Conservation (phyloP, 2,797 vertebrate species). For the Benthosema pterotum region DNA sequence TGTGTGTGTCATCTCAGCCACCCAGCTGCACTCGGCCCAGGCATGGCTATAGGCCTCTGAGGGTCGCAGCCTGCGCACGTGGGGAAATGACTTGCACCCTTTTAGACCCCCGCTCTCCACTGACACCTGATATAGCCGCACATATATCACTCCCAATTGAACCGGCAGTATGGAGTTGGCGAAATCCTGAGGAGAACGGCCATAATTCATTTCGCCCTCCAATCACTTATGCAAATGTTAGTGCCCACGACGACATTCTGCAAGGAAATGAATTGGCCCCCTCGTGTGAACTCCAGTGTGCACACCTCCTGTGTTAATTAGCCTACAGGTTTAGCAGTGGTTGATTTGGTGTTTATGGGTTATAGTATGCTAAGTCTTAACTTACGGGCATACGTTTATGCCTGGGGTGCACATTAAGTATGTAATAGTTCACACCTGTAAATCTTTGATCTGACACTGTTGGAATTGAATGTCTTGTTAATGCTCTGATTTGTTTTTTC, state of each 20-base stretch:
- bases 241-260: conserved; percentile 71
- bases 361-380: conserved; percentile 56
- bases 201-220: conserved; percentile 74
- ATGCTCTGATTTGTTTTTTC: no score
- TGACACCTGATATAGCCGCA: conserved; percentile 78
- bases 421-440: no score
- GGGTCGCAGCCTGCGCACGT: conserved; percentile 57
- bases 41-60: conserved; percentile 46
- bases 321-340: conserved; percentile 41
- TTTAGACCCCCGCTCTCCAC: conserved; percentile 34
- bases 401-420: conserved; percentile 11
- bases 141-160: conserved; percentile 78
- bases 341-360: conserved; percentile 31
- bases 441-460: no score
- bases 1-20: conserved; percentile 39
- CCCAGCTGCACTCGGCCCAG: conserved; percentile 69
- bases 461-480: no score
- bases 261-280: conserved; percentile 56
- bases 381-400: conserved; percentile 31
- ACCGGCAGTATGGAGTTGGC: conserved; percentile 69
- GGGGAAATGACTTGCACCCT: conserved; percentile 62
- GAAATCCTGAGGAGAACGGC: conserved; percentile 58
- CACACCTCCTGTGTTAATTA: conserved; percentile 55
- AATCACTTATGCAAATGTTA: conserved; percentile 79
- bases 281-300: conserved; percentile 63